A percentile compares a stretch with the other conserved stretches of the same genome.
Evolutionary conservation across 2,888 invertebrate genomes (phyloP).

Genomic region (Drosophila prolongata): DNA sequence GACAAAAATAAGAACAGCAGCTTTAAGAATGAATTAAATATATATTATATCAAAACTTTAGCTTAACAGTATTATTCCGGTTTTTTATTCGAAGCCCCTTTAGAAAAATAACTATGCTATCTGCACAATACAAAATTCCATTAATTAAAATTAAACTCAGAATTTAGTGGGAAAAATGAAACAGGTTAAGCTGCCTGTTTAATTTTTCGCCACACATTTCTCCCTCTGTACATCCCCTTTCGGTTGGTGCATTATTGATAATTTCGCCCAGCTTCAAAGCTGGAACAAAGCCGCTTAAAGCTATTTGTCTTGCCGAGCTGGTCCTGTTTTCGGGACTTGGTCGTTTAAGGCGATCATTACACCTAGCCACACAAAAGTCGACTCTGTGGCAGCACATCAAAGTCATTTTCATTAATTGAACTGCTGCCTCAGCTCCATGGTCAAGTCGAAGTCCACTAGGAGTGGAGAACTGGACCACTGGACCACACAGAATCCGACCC

Average conservation of each 20-base stretch:
- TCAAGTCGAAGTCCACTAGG: slow-evolving; percentile 1
- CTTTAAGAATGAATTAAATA: no score
- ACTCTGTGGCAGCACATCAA: slow-evolving; percentile 40
- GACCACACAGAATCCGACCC: slow-evolving; percentile 25
- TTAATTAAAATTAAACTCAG: no score
- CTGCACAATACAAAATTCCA: no score
- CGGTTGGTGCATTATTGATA: slow-evolving; percentile 40
- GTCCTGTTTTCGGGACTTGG: slow-evolving; percentile 1
- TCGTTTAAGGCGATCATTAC: slow-evolving; percentile 49
- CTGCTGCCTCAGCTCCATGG: slow-evolving; percentile 9
- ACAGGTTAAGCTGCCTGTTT: no score
- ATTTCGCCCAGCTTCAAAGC: slow-evolving; percentile 23
- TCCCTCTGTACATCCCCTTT: background rate
- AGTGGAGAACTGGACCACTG: slow-evolving; percentile 3
- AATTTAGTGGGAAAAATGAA: no score
- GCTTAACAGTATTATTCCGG: no score
- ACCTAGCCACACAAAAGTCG: slow-evolving; percentile 43
- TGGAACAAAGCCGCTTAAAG: slow-evolving; percentile 43
- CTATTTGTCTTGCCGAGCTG: slow-evolving; percentile 6
- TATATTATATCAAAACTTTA: no score
- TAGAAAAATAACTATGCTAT: no score
- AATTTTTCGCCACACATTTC: background rate
- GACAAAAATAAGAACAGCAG: no score
- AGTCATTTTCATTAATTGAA: slow-evolving; percentile 55
- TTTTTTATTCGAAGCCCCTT: no score